A percentile compares a stretch with the other conserved stretches of the same genome.
These are phyloP conservation scores for Dunckerocampus dactyliophorus DNA, from an alignment of 2,113 vertebrate genomes.

Conservation along the genomic window DNA sequence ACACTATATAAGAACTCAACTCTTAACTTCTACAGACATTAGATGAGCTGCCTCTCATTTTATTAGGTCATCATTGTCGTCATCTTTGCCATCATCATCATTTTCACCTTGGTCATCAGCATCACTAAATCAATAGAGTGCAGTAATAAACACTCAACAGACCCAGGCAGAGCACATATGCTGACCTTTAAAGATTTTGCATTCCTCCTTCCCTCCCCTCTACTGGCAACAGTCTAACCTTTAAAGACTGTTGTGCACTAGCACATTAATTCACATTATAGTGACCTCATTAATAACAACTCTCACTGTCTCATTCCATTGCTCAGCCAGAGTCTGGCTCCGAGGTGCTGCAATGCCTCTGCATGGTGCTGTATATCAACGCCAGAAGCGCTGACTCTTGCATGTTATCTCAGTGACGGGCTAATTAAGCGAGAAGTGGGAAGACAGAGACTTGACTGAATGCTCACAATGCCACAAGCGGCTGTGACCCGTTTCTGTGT, in stretches of 20 bases:
- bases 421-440: constrained; percentile 74
- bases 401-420: constrained; percentile 60
- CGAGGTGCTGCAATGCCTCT: constrained; percentile 45
- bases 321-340: constrained; percentile 52
- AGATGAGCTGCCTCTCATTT: constrained; percentile 51
- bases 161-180: constrained; percentile 56
- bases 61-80: constrained; percentile 65
- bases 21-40: constrained; percentile 35
- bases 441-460: constrained; percentile 58
- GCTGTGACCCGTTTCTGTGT: not conserved
- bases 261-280: constrained; percentile 79
- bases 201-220: constrained; percentile 56
- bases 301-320: constrained; percentile 59
- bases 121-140: constrained; percentile 73
- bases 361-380: constrained; percentile 69
- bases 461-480: constrained; percentile 30
- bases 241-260: constrained; percentile 78
- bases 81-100: constrained; percentile 68
- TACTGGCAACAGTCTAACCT: constrained; percentile 73
- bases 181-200: constrained; percentile 78
- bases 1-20: constrained; percentile 21
- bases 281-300: constrained; percentile 77
- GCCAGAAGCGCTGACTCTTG: constrained; percentile 63
- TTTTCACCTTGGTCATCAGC: constrained; percentile 71
- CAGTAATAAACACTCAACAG: constrained; percentile 75